Evolutionary conservation across 2,113 vertebrate species (phyloP), one percentile per base, ranked within the genome.

Genomic region (Saccopteryx leptura): DNA sequence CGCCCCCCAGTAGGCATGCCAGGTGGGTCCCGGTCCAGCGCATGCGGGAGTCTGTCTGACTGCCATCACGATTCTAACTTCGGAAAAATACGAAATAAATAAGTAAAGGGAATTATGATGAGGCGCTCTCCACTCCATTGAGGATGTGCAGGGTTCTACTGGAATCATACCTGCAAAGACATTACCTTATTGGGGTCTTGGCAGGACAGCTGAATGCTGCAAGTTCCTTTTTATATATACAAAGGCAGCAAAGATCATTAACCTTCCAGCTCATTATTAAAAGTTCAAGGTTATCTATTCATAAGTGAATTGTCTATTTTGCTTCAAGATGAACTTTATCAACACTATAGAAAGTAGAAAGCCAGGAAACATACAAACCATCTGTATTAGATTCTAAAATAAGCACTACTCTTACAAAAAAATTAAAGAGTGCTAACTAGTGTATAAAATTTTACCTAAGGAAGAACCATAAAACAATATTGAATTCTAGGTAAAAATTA

Each of bases 401-500:
- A 83, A 91, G 78, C 31, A 75, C 15, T 76, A 81, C 31, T 7
- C 50, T 68, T 85, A 5, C 68, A 71, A 92, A 92, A 78, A 60
- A 63, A 31, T 23, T 72, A 80, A 66, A 82, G 63, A 61, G 21
- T 87, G 15, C 24, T 63, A 82, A 88, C 78, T 33, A 91, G 65
- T 56, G 54, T 86, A 54, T 80, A 95, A 50, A 84, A 65, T 72
- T 86, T n/a, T 72, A 91, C 81, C 63, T 94, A 50, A 86, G 58
- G 68, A 90, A 78, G 81, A 63, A 48, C 26, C 56, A 91, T 46
- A 87, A 81, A 74, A 33, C 17, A 58, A 91, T 86, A 66, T 15
- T 83, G 28, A 91, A 94, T 93, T 83, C 75, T 83, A 93, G 63
- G 39, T 76, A 76, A 95, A 92, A 82, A 87, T 66, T 75, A 91